A percentile compares a stretch with the other conserved stretches of the same genome.
These are phyloP conservation scores for Xiphorhynchus erythropygius DNA, from an alignment of 2,797 vertebrate genomes.

Conservation along the genomic window DNA sequence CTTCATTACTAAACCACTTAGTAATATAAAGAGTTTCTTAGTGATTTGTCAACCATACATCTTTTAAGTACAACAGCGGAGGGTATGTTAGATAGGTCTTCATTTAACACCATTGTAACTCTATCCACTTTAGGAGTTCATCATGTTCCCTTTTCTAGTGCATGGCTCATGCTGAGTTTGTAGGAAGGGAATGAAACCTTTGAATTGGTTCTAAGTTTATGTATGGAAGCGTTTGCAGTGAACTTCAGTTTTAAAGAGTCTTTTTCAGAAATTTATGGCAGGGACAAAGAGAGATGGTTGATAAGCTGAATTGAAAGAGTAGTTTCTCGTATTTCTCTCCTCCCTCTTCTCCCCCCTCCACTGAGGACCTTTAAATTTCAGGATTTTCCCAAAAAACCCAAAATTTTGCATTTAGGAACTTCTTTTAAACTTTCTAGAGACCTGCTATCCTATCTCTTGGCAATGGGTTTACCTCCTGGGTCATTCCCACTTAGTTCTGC, in stretches of 20 bases:
- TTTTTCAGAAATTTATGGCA: not conserved
- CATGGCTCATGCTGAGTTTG: not conserved
- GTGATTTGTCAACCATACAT: not conserved
- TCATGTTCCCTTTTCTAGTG: not conserved
- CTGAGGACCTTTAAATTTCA: not conserved
- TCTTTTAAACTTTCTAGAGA: not conserved
- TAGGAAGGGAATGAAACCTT: not conserved
- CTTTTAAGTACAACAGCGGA: not conserved
- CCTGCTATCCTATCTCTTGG: not conserved
- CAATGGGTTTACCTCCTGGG: not conserved
- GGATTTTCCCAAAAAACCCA: not conserved
- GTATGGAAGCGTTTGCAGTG: not conserved
- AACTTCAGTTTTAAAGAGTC: not conserved
- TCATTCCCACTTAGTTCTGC: not conserved
- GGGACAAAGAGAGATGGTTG: not conserved
- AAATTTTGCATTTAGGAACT: not conserved
- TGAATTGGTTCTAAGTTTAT: not conserved
- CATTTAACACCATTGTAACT: not conserved
- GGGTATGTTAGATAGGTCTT: not conserved
- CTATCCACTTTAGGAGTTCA: not conserved
- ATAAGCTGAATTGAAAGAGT: not conserved
- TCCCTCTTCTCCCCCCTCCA: no score
- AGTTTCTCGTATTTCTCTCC: not conserved
- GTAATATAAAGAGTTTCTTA: not conserved
- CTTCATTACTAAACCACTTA: not conserved